phyloP scores from a whole-genome alignment of 2,888 invertebrate species.

The Napeogenes sylphis region DNA sequence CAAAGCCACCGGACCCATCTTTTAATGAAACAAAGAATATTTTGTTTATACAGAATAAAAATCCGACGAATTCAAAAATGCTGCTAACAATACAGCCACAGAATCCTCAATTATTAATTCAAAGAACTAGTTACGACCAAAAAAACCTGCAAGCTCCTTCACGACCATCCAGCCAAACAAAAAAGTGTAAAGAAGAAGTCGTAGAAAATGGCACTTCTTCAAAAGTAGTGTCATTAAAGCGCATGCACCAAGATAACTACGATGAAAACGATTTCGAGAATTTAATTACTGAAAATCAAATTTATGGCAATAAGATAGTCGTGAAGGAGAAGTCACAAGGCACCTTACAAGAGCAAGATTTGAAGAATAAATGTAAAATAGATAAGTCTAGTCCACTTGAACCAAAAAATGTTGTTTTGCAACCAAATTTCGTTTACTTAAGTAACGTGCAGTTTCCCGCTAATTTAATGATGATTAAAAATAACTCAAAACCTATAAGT shows the following conservation, averaged over 20 bases:
- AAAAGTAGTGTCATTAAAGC: conserved; percentile 70
- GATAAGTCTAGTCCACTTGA: conserved; percentile 50
- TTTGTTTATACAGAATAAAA: conserved; percentile 63
- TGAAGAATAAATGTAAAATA: conserved; percentile 48
- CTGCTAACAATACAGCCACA: conserved; percentile 61
- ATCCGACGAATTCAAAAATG: conserved; percentile 58
- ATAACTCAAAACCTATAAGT: conserved; percentile 46
- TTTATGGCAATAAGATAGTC: conserved; percentile 76
- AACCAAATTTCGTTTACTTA: conserved; percentile 68
- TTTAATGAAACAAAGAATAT: conserved; percentile 62
- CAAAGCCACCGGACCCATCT: conserved; percentile 51
- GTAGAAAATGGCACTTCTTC: conserved; percentile 52
- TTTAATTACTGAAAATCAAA: conserved; percentile 75
- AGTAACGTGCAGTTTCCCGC: conserved; percentile 68
- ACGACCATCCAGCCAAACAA: conserved; percentile 63
- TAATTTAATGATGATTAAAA: conserved; percentile 72
- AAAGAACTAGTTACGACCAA: conserved; percentile 62
- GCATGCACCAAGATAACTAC: conserved; percentile 68
- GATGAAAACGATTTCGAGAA: conserved; percentile 77
- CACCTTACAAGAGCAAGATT: conserved; percentile 61
- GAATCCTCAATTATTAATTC: conserved; percentile 61
- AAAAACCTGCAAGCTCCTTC: conserved; percentile 74
- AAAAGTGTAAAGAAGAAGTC: conserved; percentile 65
- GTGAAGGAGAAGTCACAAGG: conserved; percentile 75
- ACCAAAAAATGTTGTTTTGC: conserved; percentile 59